Evolutionary conservation across 2,888 invertebrate species (phyloP).

Genomic region (Nipponacmea schrenckii): DNA sequence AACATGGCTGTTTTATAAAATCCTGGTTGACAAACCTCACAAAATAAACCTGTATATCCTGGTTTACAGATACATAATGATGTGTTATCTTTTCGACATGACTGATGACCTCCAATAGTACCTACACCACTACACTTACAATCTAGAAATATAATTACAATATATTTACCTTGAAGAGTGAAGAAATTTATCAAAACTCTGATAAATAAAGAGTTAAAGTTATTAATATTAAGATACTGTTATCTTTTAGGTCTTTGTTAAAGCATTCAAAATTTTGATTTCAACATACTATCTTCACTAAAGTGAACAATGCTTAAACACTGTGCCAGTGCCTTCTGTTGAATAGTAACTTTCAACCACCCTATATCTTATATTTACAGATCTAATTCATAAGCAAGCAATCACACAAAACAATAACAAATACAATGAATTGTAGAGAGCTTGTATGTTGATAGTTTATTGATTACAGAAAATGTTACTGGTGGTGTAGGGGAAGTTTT

Average conservation of each 20-base stretch:
- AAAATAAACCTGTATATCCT: slow-evolving; percentile 50
- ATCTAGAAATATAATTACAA: slow-evolving; percentile 18
- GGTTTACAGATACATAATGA: slow-evolving; percentile 44
- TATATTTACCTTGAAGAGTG: not conserved
- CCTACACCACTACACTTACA: slow-evolving; percentile 44
- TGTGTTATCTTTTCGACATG: slow-evolving; percentile 23
- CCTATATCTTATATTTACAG: not conserved
- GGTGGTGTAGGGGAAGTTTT: too few relatives aligned
- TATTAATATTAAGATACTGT: not conserved
- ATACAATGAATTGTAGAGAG: too few relatives aligned
- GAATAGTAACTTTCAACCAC: too few relatives aligned
- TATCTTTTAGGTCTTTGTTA: too few relatives aligned
- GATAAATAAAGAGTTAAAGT: slow-evolving; percentile 2
- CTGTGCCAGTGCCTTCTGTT: too few relatives aligned
- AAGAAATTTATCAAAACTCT: not conserved
- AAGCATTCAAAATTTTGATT: too few relatives aligned
- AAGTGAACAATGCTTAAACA: too few relatives aligned
- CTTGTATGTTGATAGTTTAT: too few relatives aligned
- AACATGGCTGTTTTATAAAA: slow-evolving; percentile 44
- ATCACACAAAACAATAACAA: not conserved
- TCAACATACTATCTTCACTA: too few relatives aligned
- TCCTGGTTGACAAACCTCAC: slow-evolving; percentile 48
- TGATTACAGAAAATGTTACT: too few relatives aligned
- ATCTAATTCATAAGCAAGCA: not conserved
- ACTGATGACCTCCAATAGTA: slow-evolving; percentile 24